Evolutionary conservation across 1,140 invertebrate genomes (phyloP).

Genomic region (Dreissena rostriformis): DNA sequence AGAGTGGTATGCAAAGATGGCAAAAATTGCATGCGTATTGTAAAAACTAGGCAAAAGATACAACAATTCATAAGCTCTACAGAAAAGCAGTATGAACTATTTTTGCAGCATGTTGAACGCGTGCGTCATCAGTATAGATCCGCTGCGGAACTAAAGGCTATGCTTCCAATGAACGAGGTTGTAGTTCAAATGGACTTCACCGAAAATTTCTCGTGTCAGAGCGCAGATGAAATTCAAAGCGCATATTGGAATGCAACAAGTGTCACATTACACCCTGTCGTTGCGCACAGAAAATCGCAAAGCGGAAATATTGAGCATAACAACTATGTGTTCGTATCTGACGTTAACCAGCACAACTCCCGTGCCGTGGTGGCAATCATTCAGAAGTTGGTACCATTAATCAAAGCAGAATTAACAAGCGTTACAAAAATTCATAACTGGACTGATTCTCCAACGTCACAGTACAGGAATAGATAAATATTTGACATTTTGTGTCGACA

Average conservation of each 20-base stretch:
- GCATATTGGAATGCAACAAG: slow-evolving; percentile 9
- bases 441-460: slow-evolving; percentile 26
- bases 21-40: background rate
- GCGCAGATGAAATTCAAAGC: slow-evolving; percentile 15
- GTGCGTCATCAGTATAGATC: slow-evolving; percentile 36
- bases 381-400: slow-evolving; percentile 1
- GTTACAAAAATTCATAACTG: slow-evolving; percentile 11
- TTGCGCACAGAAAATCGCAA: slow-evolving; percentile 15
- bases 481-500: slow-evolving; percentile 30
- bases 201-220: slow-evolving; percentile 47
- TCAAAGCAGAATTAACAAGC: slow-evolving; percentile 5
- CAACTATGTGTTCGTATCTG: slow-evolving; percentile 47
- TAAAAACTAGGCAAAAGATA: background rate
- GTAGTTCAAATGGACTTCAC: slow-evolving; percentile 57
- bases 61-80: background rate
- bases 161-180: slow-evolving; percentile 30
- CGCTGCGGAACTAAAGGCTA: slow-evolving; percentile 20
- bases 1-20: slow-evolving; percentile 8
- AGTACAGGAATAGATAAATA: slow-evolving; percentile 55
- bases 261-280: slow-evolving; percentile 52
- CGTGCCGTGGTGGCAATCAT: slow-evolving; percentile 46
- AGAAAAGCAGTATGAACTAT: slow-evolving; percentile 18
- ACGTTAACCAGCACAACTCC: slow-evolving; percentile 46
- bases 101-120: slow-evolving; percentile 23
- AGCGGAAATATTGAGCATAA: background rate